A percentile compares a stretch with the other conserved stretches of the same genome.
phyloP scores from a whole-genome alignment of 2,113 vertebrate genomes.

The Callocephalon fimbriatum region DNA sequence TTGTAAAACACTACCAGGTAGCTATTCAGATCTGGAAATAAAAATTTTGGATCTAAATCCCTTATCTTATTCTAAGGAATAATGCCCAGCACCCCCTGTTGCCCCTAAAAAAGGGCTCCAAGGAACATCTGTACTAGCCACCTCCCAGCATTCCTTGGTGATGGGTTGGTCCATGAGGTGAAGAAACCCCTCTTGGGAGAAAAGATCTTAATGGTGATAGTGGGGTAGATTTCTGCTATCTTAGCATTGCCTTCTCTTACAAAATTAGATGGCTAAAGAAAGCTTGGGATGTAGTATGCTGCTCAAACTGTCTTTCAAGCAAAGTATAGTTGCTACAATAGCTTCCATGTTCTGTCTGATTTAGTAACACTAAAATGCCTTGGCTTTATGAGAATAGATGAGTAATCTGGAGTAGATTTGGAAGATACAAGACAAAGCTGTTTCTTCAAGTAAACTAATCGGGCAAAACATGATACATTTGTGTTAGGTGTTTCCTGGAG shows the following conservation, averaged over 20 bases:
- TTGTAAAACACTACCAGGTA: background rate
- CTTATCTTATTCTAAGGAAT: background rate
- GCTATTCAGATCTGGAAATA: background rate
- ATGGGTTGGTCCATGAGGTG: background rate
- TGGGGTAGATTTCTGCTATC: rapidly evolving
- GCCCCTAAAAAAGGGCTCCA: background rate
- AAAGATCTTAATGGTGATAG: background rate
- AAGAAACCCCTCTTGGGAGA: background rate
- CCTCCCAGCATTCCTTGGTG: no score
- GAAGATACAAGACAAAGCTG: background rate
- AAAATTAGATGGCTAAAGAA: background rate
- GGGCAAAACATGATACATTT: background rate
- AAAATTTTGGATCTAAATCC: background rate
- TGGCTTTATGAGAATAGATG: background rate
- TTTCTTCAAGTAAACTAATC: background rate
- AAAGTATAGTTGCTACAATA: background rate
- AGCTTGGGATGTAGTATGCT: background rate
- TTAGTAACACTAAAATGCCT: background rate
- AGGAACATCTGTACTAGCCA: background rate
- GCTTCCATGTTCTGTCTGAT: background rate
- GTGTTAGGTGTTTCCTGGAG: background rate
- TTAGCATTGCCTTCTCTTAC: background rate
- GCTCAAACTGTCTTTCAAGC: background rate
- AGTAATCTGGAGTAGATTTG: background rate
- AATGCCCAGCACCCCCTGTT: rapidly evolving